Base-by-base conservation (phyloP, 92 coral and sea anemone species). In the Desmophyllum pertusum region DNA sequence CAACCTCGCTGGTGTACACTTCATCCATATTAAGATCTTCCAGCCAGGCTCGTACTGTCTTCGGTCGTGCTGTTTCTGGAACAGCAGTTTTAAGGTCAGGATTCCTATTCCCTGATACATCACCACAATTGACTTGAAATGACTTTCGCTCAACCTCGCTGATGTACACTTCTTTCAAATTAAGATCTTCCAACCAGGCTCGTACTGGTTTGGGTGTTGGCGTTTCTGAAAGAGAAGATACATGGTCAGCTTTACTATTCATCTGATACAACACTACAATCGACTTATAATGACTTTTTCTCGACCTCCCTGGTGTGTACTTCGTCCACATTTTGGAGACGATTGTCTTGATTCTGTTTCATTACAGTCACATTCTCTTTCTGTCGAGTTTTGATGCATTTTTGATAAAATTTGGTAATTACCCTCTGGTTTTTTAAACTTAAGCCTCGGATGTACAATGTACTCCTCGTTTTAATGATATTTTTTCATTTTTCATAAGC, bases 11-110 rank as follows among this genome's bases (percentile, higher is more conserved):
- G 29, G 29, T 3, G 19, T 5, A 1, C 10, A 2, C 17, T 45
- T 29, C 62, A 45, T 40, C 76, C n/a, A n/a, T n/a, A 30, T n/a
- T 46, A 31, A 31, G 62, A 73, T 73, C 61, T 62, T 14, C 29
- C 7, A 73, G 27, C 78, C 78, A 73, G 39, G 78, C 78, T 73
- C 61, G 37, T 73, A 50, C n/a, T 30, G 62, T 73, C 62, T 46
- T 45, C 2, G 59, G 63, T 30, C 25, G 4, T 15, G 33, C 17
- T 76, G 18, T 33, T 53, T 7, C 19, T 36, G 38, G 40, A 6
- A 30, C 37, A 46, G 38, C 13, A 29, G 38, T 27, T 4, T 45
- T n/a, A n/a, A n/a, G n/a, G n/a, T n/a, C 63, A 73, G 41, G 40
- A n/a, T 46, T 50, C 31, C 6, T 55, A 21, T 55, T n/a, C 63